Evolutionary conservation across 2,113 vertebrate genomes (phyloP), one percentile per base, ranked within the genome.

Genomic region (Anoura caudifer): DNA sequence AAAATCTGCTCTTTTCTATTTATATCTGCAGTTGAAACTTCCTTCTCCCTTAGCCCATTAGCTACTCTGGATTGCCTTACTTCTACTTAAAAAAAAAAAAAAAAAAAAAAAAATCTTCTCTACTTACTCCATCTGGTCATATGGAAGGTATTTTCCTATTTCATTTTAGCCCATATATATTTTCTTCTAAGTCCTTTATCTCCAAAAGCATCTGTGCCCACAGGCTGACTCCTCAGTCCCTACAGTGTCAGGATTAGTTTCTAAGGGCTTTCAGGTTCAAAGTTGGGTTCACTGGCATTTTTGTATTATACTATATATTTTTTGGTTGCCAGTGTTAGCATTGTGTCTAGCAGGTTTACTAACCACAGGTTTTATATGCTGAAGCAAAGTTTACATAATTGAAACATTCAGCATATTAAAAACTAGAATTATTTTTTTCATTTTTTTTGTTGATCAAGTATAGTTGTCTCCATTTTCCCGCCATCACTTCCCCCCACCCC

Each of bases 351-450:
- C 33, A 76, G 22, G n/a, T 72, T 96, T 90, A 90, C 95, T 92
- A 88, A 59, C 63, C 73, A 59, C 22, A 88, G 54, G 50, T 93
- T 95, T 94, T 63, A 79, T 82, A 92, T 80, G 24, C 47, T 73
- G 54, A 92, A 65, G 45, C 83, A 61, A 90, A 89, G 41, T 95
- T 92, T 94, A 79, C 72, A 93, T 80, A 87, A 83, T 61, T 84
- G 72, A 76, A 90, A 96, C 50, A 45, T 7, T 69, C 54, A 59
- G 73, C 14, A 81, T 70, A 73, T 69, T 86, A n/a, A 95, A 92
- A 83, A 43, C 24, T 76, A 45, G 70, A 90, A 50, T 38, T 31
- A 76, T 22, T 56, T 56, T 56, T 56, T 22, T 20, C 7, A 8
- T 22, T 56, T 56, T 56, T 52, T 17, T 56, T 22, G 54, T 56